These are phyloP conservation scores for Acromyrmex echinatior DNA, from an alignment of 1,140 invertebrate species.

Conservation along the genomic window DNA sequence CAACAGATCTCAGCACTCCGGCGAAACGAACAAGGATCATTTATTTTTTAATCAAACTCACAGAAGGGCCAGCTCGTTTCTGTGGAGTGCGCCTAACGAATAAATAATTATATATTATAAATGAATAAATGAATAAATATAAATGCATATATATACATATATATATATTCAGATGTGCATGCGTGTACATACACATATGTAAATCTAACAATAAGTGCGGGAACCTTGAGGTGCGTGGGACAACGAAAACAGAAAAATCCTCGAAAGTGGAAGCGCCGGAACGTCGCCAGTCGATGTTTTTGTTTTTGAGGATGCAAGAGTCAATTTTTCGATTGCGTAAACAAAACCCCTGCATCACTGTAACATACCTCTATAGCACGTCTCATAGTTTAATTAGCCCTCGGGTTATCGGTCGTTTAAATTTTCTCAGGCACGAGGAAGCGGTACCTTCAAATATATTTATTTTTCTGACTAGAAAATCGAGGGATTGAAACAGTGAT, in stretches of 20 bases:
- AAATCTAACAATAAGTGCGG: constrained; percentile 46
- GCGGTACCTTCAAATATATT: constrained; percentile 51
- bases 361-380: constrained; percentile 78
- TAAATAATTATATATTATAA: constrained; percentile 64
- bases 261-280: constrained; percentile 63
- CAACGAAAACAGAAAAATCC: constrained; percentile 48
- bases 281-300: constrained; percentile 63
- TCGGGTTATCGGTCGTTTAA: constrained; percentile 73
- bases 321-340: constrained; percentile 74
- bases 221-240: constrained; percentile 67
- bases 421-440: constrained; percentile 24
- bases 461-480: constrained; percentile 67
- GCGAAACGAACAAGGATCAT: constrained; percentile 75
- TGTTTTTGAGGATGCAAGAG: constrained; percentile 67
- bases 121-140: constrained; percentile 53
- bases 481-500: not conserved
- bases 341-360: constrained; percentile 75
- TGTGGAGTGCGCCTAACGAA: constrained; percentile 71
- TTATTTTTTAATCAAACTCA: constrained; percentile 76
- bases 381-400: constrained; percentile 79
- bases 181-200: constrained; percentile 40
- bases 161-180: constrained; percentile 44
- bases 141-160: constrained; percentile 49
- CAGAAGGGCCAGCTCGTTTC: constrained; percentile 73
- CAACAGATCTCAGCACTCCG: constrained; percentile 74